Evolutionary conservation across 1,140 invertebrate genomes (phyloP), one percentile per base, ranked within the genome.

Genomic region (Carposina sasakii): DNA sequence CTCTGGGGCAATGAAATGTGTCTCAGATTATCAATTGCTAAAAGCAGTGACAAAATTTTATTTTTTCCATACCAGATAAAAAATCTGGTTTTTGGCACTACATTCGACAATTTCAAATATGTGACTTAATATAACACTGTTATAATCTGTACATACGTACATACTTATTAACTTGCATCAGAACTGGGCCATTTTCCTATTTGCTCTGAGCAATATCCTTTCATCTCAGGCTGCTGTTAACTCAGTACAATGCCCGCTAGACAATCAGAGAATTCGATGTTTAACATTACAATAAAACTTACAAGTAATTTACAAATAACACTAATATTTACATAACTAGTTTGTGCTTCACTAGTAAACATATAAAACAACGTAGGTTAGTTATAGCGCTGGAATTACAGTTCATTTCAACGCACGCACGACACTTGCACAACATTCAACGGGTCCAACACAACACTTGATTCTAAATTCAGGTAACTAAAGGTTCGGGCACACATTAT

Each of bases 271-370:
- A 68, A 69, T 83, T 81, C 76, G 72, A 81, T 76, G 77, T 76
- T 72, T 55, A 68, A 74, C 71, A 66, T 67, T 77, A 76, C 71
- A 76, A 60, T 63, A 52, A 67, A 61, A 52, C 67, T 71, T 62
- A 68, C 47, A 62, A 54, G 61, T 67, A 81, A 73, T 81, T 73
- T 84, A 84, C 77, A 84, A 59, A 61, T 81, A 77, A 72, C 52
- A 64, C 77, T 84, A 84, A 71, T 84, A 84, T 84, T 40, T 84
- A 84, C 79, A 84, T 39, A 67, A 69, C 76, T 79, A 83, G 70
- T 84, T 81, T 81, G 79, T 84, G 79, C 77, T 72, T 77, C 67
- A 79, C 76, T 75, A 76, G 67, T 76, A 52, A 63, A 74, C 57
- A 63, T 70, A 67, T 53, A 65, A 62, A 67, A 56, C 57, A 60